Evolutionary conservation across 2,113 vertebrate species (phyloP).

Genomic region (Microtus richardsoni): DNA sequence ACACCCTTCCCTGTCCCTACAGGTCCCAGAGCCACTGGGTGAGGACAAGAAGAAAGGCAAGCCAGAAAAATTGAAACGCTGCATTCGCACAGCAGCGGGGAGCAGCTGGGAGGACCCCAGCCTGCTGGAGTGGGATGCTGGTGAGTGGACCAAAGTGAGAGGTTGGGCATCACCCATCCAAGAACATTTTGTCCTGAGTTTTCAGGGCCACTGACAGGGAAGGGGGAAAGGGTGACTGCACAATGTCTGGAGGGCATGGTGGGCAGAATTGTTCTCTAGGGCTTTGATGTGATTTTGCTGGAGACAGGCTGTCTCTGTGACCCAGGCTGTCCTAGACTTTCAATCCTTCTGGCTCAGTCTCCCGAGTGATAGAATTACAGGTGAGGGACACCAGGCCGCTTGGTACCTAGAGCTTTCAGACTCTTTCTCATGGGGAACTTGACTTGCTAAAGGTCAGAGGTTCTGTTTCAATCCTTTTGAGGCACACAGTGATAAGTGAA

Average conservation of each 20-base stretch:
- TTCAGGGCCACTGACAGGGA: neutral
- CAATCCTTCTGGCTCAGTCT: neutral
- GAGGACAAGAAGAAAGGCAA: conserved; percentile 93
- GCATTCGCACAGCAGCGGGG: conserved; percentile 93
- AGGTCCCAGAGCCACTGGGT: conserved; percentile 87
- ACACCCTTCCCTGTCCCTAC: neutral
- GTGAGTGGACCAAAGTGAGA: conserved; percentile 76
- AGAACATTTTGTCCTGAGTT: neutral
- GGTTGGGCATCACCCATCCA: neutral
- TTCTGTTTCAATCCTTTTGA: neutral
- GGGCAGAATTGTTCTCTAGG: neutral
- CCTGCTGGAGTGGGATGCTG: conserved; percentile 93
- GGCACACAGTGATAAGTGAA: neutral
- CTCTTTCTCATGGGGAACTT: neutral
- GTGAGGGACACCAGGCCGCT: neutral
- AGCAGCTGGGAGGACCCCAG: conserved; percentile 94
- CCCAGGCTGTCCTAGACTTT: neutral
- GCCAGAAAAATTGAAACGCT: conserved; percentile 92
- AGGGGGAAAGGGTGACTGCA: too few relatives aligned
- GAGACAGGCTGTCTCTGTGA: neutral
- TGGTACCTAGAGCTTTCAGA: neutral
- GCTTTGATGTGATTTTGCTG: neutral
- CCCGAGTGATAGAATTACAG: neutral
- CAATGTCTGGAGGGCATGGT: too few relatives aligned
- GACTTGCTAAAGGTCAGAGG: neutral